Percentiles rank a stretch among this genome's conserved stretches.
Conservation (phyloP, 1,140 invertebrate species). For the Thrips palmi region DNA sequence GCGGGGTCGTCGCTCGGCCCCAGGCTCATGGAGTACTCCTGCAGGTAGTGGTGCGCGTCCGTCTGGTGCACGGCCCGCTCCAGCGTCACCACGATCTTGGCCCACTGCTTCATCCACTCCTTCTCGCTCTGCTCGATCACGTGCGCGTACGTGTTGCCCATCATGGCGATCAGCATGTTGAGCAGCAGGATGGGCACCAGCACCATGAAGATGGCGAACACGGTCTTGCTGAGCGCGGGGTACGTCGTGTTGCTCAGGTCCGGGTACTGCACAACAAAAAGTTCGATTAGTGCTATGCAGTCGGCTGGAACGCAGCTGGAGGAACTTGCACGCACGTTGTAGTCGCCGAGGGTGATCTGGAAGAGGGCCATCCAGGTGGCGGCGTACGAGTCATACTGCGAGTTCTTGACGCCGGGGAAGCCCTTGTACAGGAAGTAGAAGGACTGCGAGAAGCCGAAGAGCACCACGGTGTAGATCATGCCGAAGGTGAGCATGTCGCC, state of each 20-base stretch:
- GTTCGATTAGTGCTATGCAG: too few relatives aligned
- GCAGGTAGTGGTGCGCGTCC: constrained; percentile 73
- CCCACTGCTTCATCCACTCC: constrained; percentile 98
- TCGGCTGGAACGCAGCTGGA: not conserved
- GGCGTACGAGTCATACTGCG: constrained; percentile 65
- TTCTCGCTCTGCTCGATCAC: constrained; percentile 97
- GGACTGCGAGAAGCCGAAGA: constrained; percentile 89
- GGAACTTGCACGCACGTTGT: constrained; percentile 60
- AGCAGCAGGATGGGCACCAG: constrained; percentile 88
- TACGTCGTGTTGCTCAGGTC: constrained; percentile 79
- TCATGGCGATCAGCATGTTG: constrained; percentile 99
- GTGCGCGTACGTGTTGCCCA: constrained; percentile 96
- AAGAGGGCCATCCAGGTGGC: constrained; percentile 95
- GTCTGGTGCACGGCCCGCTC: constrained; percentile 81
- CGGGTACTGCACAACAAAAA: constrained; percentile 53
- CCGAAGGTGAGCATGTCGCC: constrained; percentile 95
- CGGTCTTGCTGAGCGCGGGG: constrained; percentile 75
- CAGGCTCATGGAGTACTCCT: constrained; percentile 88
- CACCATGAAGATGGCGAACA: constrained; percentile 95
- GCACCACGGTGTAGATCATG: constrained; percentile 85
- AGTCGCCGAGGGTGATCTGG: constrained; percentile 94
- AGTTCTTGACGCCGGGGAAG: constrained; percentile 57
- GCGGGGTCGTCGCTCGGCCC: constrained; percentile 63
- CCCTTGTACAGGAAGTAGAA: constrained; percentile 95
- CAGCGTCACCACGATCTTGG: constrained; percentile 90